A percentile compares a stretch with the other conserved stretches of the same genome.
Conservation (phyloP, 2,797 vertebrate species). For the Rhabdomys pumilio region DNA sequence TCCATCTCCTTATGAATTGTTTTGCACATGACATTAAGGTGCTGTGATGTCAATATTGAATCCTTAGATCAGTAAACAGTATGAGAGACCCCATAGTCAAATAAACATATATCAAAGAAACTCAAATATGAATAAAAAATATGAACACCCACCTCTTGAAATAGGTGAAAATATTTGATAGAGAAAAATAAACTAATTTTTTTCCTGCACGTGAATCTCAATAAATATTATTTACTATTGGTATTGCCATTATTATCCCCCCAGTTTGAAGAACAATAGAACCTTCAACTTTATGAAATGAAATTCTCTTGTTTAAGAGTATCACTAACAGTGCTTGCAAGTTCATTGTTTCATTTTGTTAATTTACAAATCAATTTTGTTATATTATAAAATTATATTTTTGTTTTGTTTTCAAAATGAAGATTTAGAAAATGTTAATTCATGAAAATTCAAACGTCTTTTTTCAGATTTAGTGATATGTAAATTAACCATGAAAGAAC, state of each 20-base stretch:
- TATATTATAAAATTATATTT: not conserved
- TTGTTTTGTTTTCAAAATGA: not conserved
- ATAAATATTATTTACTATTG: not conserved
- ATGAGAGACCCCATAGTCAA: not conserved
- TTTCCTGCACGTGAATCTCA: not conserved
- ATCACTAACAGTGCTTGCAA: not conserved
- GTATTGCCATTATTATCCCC: not conserved
- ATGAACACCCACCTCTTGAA: not conserved
- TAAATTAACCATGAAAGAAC: not conserved
- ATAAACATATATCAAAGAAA: not conserved
- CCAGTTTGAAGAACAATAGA: not conserved
- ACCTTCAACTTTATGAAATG: not conserved
- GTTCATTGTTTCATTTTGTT: not conserved
- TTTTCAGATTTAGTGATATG: not conserved
- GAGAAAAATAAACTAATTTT: not conserved
- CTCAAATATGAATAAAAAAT: slow-evolving; percentile 19
- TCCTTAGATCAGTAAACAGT: not conserved
- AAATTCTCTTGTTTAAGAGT: not conserved
- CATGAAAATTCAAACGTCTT: not conserved
- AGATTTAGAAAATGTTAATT: not conserved
- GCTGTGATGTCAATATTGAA: not conserved
- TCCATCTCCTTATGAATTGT: not conserved
- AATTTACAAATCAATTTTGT: not conserved
- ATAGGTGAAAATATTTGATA: not conserved
- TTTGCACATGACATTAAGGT: not conserved